Percentiles rank a stretch among this genome's conserved stretches.
phyloP scores from a whole-genome alignment of 2,888 invertebrate species.

The Rhorus exstirpatorius region DNA sequence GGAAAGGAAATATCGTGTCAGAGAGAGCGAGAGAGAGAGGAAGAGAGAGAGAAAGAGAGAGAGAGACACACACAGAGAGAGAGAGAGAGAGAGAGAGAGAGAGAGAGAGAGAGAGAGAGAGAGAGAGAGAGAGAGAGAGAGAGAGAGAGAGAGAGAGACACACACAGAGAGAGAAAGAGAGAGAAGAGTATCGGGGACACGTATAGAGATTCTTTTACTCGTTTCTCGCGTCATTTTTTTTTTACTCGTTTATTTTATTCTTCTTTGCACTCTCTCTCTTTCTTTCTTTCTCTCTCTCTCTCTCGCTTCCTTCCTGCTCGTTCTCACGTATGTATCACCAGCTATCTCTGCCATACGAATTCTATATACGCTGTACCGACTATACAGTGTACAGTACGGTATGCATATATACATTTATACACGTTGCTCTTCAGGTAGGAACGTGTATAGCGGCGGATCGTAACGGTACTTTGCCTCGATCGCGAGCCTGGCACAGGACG shows the following conservation, averaged over 20 bases:
- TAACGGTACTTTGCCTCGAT: constrained; percentile 81
- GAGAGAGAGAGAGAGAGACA: too few species aligned
- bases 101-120: too few species aligned
- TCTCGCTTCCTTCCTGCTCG: constrained; percentile 28
- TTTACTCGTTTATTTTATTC: constrained; percentile 24
- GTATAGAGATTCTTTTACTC: constrained; percentile 41
- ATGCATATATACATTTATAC: constrained; percentile 22
- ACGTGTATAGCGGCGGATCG: constrained; percentile 76
- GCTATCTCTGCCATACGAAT: constrained; percentile 33
- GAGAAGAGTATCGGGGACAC: not conserved
- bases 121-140: too few species aligned
- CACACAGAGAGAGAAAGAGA: too few species aligned
- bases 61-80: too few species aligned
- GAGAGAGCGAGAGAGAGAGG: too few species aligned
- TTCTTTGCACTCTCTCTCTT: constrained; percentile 18
- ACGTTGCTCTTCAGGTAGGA: constrained; percentile 78
- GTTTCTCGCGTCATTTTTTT: constrained; percentile 4
- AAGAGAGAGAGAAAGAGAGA: too few species aligned
- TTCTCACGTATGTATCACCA: constrained; percentile 33
- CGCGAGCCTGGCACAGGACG: constrained; percentile 69
- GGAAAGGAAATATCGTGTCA: constrained; percentile 24
- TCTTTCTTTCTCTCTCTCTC: constrained; percentile 5
- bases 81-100: too few species aligned
- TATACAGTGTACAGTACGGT: constrained; percentile 9
- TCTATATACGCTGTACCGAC: constrained; percentile 38